Percentiles rank a stretch among this genome's conserved stretches.
Evolutionary conservation across 2,888 invertebrate genomes (phyloP).

Genomic region (Leptogaster cylindrica): DNA sequence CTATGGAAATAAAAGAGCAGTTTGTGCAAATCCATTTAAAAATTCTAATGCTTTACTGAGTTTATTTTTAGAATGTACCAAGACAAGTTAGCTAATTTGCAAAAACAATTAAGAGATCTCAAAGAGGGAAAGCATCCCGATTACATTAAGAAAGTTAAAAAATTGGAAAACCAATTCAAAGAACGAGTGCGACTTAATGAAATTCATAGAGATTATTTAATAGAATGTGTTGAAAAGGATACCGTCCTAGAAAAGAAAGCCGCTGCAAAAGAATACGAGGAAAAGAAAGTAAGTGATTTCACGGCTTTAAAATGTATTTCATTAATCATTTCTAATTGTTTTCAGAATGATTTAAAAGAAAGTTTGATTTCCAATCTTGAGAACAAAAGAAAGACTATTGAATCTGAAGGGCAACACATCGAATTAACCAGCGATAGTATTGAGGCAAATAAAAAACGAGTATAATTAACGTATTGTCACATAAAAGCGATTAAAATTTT

Average conservation of each 20-base stretch:
- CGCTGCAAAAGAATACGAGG: constrained; percentile 91
- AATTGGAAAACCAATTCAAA: constrained; percentile 80
- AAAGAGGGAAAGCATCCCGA: constrained; percentile 87
- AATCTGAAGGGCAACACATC: constrained; percentile 84
- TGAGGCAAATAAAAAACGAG: constrained; percentile 65
- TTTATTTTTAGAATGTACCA: constrained; percentile 75
- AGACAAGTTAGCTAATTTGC: constrained; percentile 86
- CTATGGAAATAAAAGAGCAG: constrained; percentile 61
- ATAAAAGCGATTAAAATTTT: constrained; percentile 36
- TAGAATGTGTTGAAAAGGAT: constrained; percentile 86
- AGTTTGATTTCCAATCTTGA: constrained; percentile 90
- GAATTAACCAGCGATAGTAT: constrained; percentile 89
- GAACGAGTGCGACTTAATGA: constrained; percentile 81
- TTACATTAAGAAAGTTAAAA: constrained; percentile 79
- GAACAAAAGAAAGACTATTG: constrained; percentile 88
- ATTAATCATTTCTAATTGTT: not conserved
- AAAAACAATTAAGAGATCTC: constrained; percentile 87
- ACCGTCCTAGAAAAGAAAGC: constrained; percentile 87
- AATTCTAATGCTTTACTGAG: constrained; percentile 16
- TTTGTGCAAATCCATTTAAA: constrained; percentile 48
- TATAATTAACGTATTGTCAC: not conserved
- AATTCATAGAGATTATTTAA: constrained; percentile 79
- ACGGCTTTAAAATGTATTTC: not conserved
- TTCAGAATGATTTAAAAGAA: constrained; percentile 76
- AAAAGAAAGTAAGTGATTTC: constrained; percentile 77